Conservation (phyloP, 2,113 vertebrate species). For the Engystomops pustulosus region DNA sequence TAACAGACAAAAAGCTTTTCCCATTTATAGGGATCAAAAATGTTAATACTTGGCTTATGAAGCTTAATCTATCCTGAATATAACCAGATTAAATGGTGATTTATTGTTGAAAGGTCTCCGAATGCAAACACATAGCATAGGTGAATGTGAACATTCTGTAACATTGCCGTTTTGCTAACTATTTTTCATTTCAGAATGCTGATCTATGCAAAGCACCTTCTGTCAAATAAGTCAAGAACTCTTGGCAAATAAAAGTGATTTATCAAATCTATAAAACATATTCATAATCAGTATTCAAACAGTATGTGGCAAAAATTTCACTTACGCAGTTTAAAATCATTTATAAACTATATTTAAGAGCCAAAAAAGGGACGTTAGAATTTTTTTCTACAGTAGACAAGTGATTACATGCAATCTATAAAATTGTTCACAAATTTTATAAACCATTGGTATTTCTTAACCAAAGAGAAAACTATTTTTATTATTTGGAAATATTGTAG, state of each 20-base stretch:
- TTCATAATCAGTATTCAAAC: constrained; percentile 59
- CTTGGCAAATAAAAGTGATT: constrained; percentile 63
- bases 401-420: too few relatives aligned
- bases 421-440: too few relatives aligned
- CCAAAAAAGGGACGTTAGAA: too few relatives aligned
- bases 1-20: constrained; percentile 57
- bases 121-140: constrained; percentile 54
- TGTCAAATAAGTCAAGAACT: constrained; percentile 63
- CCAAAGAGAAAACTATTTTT: too few relatives aligned
- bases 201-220: constrained; percentile 64
- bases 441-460: too few relatives aligned
- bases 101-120: constrained; percentile 48
- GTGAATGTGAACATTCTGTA: constrained; percentile 58
- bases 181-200: constrained; percentile 63
- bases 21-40: constrained; percentile 58
- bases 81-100: constrained; percentile 55
- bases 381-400: too few relatives aligned
- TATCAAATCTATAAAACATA: constrained; percentile 60
- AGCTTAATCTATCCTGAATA: constrained; percentile 52
- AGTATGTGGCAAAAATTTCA: constrained; percentile 54
- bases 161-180: constrained; percentile 62
- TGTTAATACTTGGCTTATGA: constrained; percentile 57
- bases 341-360: constrained; percentile 37
- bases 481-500: too few relatives aligned
- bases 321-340: constrained; percentile 58